Evolutionary conservation across 2,113 vertebrate genomes (phyloP), one percentile per base, ranked within the genome.

Genomic region (Phoenicopterus ruber): DNA sequence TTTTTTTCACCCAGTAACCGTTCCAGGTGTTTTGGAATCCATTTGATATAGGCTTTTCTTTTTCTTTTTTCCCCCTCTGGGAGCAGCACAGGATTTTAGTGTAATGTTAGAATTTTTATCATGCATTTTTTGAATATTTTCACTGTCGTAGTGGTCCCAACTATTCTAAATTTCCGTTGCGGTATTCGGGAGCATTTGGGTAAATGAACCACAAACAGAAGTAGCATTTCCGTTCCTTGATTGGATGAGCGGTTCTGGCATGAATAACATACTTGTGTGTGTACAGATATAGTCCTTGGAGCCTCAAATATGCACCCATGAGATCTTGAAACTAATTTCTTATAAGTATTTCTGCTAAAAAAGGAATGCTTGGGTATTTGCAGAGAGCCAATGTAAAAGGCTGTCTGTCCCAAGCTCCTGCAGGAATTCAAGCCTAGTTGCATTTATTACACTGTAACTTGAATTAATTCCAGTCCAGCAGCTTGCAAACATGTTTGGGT

Each of bases 221-320:
- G 85, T 42, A 96, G 93, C 82, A 94, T 97, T 97, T 97, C 96
- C 88, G 54, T 80, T 96, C 82, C 90, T 95, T 96, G 96, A 93
- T 93, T 97, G 92, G 92, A 95, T 96, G 85, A 95, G 85, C 92
- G 86, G 79, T 11, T 93, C 93, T 95, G 95, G 94, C 96, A 97
- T 74, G 93, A 95, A 63, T 55, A 95, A 59, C 92, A 95, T 94
- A 79, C 59, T 78, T 96, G 79, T 96, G 90, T 96, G 92, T 81
- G 86, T 28, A 88, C 88, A 70, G 74, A 88, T 92, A 62, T 47
- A 89, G 82, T 70, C 94, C 93, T 69, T 74, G 88, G 85, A 92
- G 90, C 90, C 93, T 86, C 93, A 95, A 78, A 61, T 80, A 88
- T 93, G 92, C 79, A 90, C 93, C 90, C 88, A 26, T 72, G 90